phyloP scores from a whole-genome alignment of 2,113 vertebrate species.

The Ceyx margarethae region DNA sequence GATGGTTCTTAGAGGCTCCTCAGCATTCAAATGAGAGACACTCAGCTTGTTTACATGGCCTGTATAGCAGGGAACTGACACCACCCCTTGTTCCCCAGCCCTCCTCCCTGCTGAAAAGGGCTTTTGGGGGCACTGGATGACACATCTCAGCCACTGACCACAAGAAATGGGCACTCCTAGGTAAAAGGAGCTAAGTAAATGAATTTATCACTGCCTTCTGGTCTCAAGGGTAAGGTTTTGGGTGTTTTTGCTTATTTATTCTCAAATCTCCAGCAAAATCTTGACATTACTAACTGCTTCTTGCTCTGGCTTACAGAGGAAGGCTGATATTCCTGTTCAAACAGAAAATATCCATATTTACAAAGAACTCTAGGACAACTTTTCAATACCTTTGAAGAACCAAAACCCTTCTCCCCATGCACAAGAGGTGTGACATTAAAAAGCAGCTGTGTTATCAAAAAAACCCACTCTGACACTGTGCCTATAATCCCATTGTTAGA shows the following conservation, averaged over 20 bases:
- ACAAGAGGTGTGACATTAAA: not conserved
- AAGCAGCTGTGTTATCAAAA: not conserved
- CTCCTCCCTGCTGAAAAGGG: not conserved
- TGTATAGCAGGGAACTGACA: accelerated
- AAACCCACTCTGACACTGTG: not conserved
- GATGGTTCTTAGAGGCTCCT: not conserved
- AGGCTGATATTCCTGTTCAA: not conserved
- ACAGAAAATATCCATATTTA: not conserved
- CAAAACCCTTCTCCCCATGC: not conserved
- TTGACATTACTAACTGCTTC: not conserved
- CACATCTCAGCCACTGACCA: not conserved
- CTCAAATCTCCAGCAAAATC: not conserved
- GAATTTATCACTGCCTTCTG: not conserved
- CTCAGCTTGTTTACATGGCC: accelerated
- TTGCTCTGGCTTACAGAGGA: not conserved
- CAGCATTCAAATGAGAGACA: not conserved
- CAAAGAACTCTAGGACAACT: not conserved
- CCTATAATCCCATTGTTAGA: not conserved
- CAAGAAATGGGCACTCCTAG: not conserved
- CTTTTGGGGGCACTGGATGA: not conserved
- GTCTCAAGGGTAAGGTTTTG: not conserved
- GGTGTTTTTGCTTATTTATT: not conserved
- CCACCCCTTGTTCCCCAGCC: accelerated
- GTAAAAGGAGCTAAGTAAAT: not conserved
- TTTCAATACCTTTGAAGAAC: not conserved